A percentile compares a stretch with the other conserved stretches of the same genome.
Conservation (phyloP, 2,113 vertebrate species). For the Anoura caudifer region DNA sequence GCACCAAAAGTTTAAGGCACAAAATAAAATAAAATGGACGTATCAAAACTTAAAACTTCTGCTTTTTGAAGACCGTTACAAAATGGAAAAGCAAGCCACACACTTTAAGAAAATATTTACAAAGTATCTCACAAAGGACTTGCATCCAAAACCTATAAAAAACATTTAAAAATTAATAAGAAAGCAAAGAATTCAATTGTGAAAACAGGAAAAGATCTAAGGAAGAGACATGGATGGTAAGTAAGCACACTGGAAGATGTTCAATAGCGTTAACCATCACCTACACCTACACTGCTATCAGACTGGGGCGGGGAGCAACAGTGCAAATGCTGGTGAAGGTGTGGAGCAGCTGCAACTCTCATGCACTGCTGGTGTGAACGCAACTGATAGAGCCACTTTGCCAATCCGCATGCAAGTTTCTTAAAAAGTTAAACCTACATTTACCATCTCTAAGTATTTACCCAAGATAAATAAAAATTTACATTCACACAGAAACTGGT, state of each 20-base stretch:
- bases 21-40: neutral
- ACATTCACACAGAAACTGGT: neutral
- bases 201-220: neutral
- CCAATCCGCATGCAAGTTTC: neutral
- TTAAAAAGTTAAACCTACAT: neutral
- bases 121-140: neutral
- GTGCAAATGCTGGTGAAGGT: neutral
- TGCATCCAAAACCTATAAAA: neutral
- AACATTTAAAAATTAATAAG: neutral
- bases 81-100: neutral
- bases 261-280: neutral
- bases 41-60: neutral
- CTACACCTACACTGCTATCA: neutral
- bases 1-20: neutral
- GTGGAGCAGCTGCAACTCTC: neutral
- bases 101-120: neutral
- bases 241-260: neutral
- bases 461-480: neutral
- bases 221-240: neutral
- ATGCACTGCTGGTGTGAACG: neutral
- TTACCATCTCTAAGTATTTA: neutral
- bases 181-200: neutral
- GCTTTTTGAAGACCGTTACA: neutral
- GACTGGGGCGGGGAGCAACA: neutral
- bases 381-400: neutral